phyloP scores from a whole-genome alignment of 2,888 invertebrate genomes.

The Nomada fucata region DNA sequence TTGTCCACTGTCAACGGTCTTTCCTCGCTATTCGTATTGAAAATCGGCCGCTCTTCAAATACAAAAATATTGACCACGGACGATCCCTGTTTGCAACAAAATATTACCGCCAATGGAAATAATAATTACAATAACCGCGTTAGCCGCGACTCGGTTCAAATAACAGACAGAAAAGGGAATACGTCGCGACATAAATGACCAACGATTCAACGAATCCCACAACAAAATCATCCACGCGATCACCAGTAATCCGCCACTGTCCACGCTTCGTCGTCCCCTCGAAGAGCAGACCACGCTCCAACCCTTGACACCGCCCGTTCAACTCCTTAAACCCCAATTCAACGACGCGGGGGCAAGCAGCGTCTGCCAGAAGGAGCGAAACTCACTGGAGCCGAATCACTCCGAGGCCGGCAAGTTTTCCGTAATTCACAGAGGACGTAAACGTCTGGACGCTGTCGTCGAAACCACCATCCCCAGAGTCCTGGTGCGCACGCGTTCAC shows the following conservation, averaged over 20 bases:
- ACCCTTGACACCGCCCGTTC: too few relatives aligned
- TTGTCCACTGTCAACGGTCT: too few relatives aligned
- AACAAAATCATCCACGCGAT: too few relatives aligned
- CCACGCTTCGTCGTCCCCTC: not conserved
- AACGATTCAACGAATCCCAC: not conserved
- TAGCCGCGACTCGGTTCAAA: too few relatives aligned
- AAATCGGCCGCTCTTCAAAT: too few relatives aligned
- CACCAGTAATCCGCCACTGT: not conserved
- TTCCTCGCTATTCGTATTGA: too few relatives aligned
- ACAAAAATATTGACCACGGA: too few relatives aligned
- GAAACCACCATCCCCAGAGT: conserved; percentile 4
- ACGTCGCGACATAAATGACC: not conserved
- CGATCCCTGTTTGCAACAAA: too few relatives aligned
- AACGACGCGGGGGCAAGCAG: not conserved
- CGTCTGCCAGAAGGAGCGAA: not conserved
- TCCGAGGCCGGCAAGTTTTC: conserved; percentile 15
- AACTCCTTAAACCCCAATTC: not conserved
- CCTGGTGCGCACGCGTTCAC: not conserved
- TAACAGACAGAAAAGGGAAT: too few relatives aligned
- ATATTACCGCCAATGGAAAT: too few relatives aligned
- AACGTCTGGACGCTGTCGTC: conserved; percentile 29
- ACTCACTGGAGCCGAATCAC: conserved; percentile 25
- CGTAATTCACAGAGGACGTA: conserved; percentile 47
- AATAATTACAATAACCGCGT: too few relatives aligned
- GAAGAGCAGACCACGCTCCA: not conserved